Evolutionary conservation across 2,113 vertebrate species (phyloP).

Genomic region (Leptobrachium ailaonicum): DNA sequence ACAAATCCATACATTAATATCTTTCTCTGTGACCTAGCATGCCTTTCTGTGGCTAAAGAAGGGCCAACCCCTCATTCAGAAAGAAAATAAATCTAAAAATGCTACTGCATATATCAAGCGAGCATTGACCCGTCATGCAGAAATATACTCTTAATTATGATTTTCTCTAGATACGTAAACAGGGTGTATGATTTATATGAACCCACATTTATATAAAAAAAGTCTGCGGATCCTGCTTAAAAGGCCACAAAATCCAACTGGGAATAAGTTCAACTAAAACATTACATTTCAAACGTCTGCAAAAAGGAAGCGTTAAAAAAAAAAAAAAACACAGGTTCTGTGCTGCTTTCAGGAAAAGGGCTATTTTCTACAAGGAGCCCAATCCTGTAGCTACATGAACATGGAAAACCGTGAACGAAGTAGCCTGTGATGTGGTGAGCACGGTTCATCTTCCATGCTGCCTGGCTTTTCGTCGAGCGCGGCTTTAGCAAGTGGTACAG

Average conservation of each 20-base stretch:
- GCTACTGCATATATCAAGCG: not conserved
- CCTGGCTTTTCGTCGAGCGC: constrained; percentile 27
- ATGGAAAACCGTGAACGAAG: constrained; percentile 27
- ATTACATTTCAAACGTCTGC: constrained; percentile 16
- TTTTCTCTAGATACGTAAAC: constrained; percentile 6
- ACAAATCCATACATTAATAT: too few species aligned
- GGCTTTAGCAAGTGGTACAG: constrained; percentile 19
- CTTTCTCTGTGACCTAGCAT: too few species aligned
- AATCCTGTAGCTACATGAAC: constrained; percentile 6
- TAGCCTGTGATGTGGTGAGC: constrained; percentile 38
- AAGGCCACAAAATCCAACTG: not conserved
- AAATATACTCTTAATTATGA: not conserved
- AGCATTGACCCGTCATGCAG: not conserved
- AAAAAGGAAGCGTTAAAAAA: not conserved
- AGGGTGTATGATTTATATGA: constrained; percentile 19
- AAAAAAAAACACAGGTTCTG: constrained; percentile 15
- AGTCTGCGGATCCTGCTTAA: constrained; percentile 1
- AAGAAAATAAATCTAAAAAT: too few species aligned
- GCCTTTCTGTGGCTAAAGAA: too few species aligned
- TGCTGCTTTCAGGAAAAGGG: not conserved
- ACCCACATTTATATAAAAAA: constrained; percentile 6
- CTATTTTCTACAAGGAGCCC: not conserved
- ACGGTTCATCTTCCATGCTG: not conserved
- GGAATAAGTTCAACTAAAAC: constrained; percentile 27
- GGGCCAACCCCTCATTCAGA: too few species aligned